phyloP scores from a whole-genome alignment of 2,888 invertebrate species.

The Philereme vetulata region DNA sequence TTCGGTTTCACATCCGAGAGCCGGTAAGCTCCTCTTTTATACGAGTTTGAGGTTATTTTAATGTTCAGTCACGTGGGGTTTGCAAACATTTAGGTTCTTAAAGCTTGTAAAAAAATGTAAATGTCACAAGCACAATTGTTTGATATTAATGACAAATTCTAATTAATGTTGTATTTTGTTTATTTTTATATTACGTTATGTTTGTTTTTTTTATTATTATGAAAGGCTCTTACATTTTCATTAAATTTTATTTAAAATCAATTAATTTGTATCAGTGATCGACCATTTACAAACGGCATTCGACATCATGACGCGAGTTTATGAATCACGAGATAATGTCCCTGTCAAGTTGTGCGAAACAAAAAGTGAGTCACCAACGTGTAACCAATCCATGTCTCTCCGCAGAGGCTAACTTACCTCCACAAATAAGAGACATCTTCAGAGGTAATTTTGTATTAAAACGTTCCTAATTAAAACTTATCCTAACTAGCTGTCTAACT shows the following conservation, averaged over 20 bases:
- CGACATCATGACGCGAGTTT: constrained; percentile 38
- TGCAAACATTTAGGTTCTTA: constrained; percentile 2
- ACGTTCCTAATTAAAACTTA: constrained; percentile 49
- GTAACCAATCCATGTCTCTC: constrained; percentile 26
- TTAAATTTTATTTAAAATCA: neutral
- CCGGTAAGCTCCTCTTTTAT: constrained; percentile 42
- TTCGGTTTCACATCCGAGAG: constrained; percentile 43
- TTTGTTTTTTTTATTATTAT: constrained; percentile 4
- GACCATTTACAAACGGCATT: constrained; percentile 31
- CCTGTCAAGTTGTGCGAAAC: constrained; percentile 33
- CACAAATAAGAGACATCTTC: constrained; percentile 75
- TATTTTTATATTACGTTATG: constrained; percentile 1
- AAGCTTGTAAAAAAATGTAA: neutral
- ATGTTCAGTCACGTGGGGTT: constrained; percentile 30
- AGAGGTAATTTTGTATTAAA: constrained; percentile 51
- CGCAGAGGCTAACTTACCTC: constrained; percentile 66
- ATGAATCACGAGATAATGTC: constrained; percentile 41
- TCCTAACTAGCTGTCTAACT: constrained; percentile 73
- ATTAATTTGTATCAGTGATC: constrained; percentile 12
- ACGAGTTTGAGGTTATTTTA: constrained; percentile 32
- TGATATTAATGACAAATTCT: too few species aligned
- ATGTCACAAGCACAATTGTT: too few species aligned
- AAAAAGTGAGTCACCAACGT: constrained; percentile 37
- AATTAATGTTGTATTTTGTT: neutral
- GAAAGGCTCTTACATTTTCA: neutral